Evolutionary conservation across 2,888 invertebrate genomes (phyloP), one percentile per base, ranked within the genome.

Genomic region (Dioctria rufipes): DNA sequence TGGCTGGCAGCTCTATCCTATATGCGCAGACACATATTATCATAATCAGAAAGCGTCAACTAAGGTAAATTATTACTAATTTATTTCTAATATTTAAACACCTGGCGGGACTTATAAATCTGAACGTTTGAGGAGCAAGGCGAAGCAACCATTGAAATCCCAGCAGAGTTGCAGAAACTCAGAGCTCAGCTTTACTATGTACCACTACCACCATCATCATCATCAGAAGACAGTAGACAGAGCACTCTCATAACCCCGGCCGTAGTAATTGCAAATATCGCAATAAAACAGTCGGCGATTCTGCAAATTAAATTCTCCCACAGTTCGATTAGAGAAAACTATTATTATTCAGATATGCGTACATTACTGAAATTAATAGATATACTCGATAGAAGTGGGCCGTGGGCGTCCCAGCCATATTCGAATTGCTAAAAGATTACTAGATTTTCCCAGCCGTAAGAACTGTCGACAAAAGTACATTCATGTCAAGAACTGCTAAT

Each of bases 341-440:
- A 54, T 71, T 71, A 71, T 71, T 71, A 71, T 71, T 71, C 71
- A 71, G 71, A 71, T 71, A 71, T 71, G 71, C 71, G 71, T 71
- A 71, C 71, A 71, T 71, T 71, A 71, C 71, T 71, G 71, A 71
- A 71, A 71, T 71, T 71, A 71, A 71, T 71, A 71, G 71, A 71
- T 71, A 51, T 42, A 71, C 51, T 71, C 40, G 71, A 71, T 71
- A 9, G 37, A 49, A 51, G 25, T n/a, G 51, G 71, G 40, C 9
- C 54, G 71, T 71, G 71, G 71, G 71, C 51, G 71, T 37, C 71
- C 5, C 46, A 39, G 51, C 39, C 54, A 39, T 39, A 54, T 49
- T 39, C 40, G 71, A n/a, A 37, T 37, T 46, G 54, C 71, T 71
- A 51, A 71, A 71, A 25, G 25, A 39, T 71, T 51, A 49, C 40